Evolutionary conservation across 2,888 invertebrate species (phyloP).

Genomic region (Tillus elongatus): DNA sequence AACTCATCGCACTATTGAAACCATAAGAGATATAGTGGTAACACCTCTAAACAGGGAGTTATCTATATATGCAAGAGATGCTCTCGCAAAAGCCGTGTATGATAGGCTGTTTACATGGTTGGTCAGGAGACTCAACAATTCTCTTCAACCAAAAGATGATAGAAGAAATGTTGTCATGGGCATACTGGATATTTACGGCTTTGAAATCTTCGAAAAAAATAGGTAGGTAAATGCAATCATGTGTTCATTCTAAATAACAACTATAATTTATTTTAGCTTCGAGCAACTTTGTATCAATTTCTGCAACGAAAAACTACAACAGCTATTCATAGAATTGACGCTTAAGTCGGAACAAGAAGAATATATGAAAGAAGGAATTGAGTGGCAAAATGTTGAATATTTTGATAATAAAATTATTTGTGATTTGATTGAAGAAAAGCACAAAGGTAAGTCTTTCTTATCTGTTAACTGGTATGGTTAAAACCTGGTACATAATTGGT

Average conservation of each 20-base stretch:
- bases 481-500: too few species aligned
- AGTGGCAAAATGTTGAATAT: conserved; percentile 81
- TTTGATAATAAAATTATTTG: conserved; percentile 93
- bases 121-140: conserved; percentile 68
- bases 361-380: conserved; percentile 81
- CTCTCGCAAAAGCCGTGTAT: conserved; percentile 84
- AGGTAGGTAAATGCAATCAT: conserved; percentile 45
- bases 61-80: conserved; percentile 80
- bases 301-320: conserved; percentile 92
- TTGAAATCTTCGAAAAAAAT: conserved; percentile 86
- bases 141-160: conserved; percentile 52
- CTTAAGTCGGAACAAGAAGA: conserved; percentile 89
- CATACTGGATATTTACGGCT: conserved; percentile 88
- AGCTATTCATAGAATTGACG: conserved; percentile 85
- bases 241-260: background rate
- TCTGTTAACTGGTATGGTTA: too few species aligned
- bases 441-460: conserved; percentile 66
- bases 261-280: conserved; percentile 48
- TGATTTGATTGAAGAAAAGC: conserved; percentile 82
- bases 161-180: conserved; percentile 68
- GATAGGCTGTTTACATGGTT: conserved; percentile 88
- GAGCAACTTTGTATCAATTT: conserved; percentile 93
- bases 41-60: conserved; percentile 74
- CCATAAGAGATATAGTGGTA: conserved; percentile 71
- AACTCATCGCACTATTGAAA: conserved; percentile 79